Conservation (phyloP, 1,140 invertebrate species). For the Prorops nasuta region DNA sequence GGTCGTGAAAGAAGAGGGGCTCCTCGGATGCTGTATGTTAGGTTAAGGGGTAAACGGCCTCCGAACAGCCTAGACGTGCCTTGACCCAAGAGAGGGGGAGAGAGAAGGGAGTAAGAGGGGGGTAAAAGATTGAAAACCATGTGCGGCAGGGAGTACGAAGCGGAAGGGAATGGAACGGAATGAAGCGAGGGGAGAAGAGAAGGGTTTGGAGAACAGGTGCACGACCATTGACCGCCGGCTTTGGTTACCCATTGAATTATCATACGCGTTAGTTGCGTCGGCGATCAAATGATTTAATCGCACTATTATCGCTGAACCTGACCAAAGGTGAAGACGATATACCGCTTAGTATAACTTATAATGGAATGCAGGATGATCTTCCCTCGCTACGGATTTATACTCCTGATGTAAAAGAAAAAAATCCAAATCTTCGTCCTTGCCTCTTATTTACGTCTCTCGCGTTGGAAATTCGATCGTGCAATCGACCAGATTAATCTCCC, state of each 20-base stretch:
- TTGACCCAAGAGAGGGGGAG: conserved; percentile 47
- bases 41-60: conserved; percentile 50
- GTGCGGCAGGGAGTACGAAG: not conserved
- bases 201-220: conserved; percentile 53
- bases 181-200: not conserved
- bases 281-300: conserved; percentile 36
- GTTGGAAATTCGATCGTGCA: not conserved
- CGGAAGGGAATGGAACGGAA: not conserved
- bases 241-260: conserved; percentile 39
- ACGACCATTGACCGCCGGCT: conserved; percentile 39
- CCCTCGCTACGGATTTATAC: too few relatives aligned
- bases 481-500: too few relatives aligned
- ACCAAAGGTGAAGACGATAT: conserved; percentile 27
- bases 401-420: not conserved
- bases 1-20: conserved; percentile 13
- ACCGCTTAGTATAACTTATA: conserved; percentile 30
- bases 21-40: conserved; percentile 19
- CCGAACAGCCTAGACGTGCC: conserved; percentile 51
- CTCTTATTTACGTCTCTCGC: too few relatives aligned
- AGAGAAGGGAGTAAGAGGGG: conserved; percentile 3
- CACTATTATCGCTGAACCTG: conserved; percentile 29
- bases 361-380: conserved; percentile 12
- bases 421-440: not conserved
- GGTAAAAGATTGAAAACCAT: conserved; percentile 4
- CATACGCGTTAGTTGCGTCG: conserved; percentile 31